Evolutionary conservation across 2,888 invertebrate genomes (phyloP), one percentile per base, ranked within the genome.

Genomic region (Phymatocera aterrima): DNA sequence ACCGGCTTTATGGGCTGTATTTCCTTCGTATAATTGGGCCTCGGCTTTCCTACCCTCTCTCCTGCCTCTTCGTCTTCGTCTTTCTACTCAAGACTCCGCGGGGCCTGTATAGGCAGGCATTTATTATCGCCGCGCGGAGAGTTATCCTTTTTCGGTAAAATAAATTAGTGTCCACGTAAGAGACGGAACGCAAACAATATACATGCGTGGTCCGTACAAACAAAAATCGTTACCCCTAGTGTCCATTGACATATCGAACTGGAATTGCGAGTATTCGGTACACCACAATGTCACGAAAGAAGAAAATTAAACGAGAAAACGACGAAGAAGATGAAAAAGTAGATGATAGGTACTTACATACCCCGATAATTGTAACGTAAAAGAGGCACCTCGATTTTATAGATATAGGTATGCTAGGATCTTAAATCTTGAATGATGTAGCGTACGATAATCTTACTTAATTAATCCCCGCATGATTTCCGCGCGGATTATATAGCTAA

Each of bases 1-100:
- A 80, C 79, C 80, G 80, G 81, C 80, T 84, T 84, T 84, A 84
- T 84, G 83, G 83, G 84, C 81, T 83, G 83, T 84, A 84, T 84
- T 84, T 84, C 83, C 84, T 84, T 79, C 72, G 80, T 82, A 82
- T 84, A 84, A 84, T 84, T 84, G 84, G 84, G 80, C 82, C 83
- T 81, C 74, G 60, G 46, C 51, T 5, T n/a, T 60, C 74, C 43
- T 57, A n/a, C 15, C 43, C 10, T 21, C 78, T 61, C 72, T 68
- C 77, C 43, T 74, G 54, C 40, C 70, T 77, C 51, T 40, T 34
- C 51, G 28, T 61, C 61, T 37, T 28, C 51, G 31, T 5, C 46
- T 40, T 34, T 34, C 31, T 31, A 21, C 61, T 64, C 60, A 15
- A 24, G n/a, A 8, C 70, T 28, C 70, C 15, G 8, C 46, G 43